Percentiles rank a stretch among this genome's conserved stretches.
phyloP scores from a whole-genome alignment of 2,113 vertebrate species.

The Pipa parva region DNA sequence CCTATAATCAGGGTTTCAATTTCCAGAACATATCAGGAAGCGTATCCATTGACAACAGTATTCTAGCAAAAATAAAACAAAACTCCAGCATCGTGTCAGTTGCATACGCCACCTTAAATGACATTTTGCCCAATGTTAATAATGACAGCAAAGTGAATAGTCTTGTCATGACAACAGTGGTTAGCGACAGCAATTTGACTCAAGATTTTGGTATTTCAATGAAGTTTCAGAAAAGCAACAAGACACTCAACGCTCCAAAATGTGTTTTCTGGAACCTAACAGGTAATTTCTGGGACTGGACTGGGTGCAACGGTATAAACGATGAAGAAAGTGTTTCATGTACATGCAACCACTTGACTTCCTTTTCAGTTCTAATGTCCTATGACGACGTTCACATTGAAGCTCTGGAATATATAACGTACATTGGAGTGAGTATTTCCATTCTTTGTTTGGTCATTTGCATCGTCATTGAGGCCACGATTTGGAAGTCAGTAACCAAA shows the following conservation, averaged over 20 bases:
- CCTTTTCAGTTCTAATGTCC: constrained; percentile 78
- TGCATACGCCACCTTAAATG: constrained; percentile 53
- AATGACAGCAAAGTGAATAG: constrained; percentile 48
- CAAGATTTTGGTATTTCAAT: constrained; percentile 50
- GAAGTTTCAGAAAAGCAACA: constrained; percentile 52
- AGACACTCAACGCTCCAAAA: constrained; percentile 49
- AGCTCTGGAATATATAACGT: constrained; percentile 60
- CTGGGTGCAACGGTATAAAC: constrained; percentile 56
- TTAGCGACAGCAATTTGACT: constrained; percentile 14
- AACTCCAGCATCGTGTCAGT: constrained; percentile 58
- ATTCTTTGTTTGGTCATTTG: constrained; percentile 64
- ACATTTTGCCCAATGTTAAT: constrained; percentile 53
- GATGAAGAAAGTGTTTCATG: constrained; percentile 52
- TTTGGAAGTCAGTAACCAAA: constrained; percentile 67
- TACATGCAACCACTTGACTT: constrained; percentile 70
- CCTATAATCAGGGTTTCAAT: constrained; percentile 3
- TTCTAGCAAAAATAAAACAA: neutral
- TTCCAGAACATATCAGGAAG: constrained; percentile 45
- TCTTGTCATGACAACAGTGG: constrained; percentile 56
- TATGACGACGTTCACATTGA: neutral
- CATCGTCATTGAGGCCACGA: constrained; percentile 61
- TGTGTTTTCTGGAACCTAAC: constrained; percentile 77
- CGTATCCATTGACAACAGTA: constrained; percentile 42
- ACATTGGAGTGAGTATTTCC: constrained; percentile 67
- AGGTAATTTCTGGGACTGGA: constrained; percentile 57